These are phyloP conservation scores for Hexactinellida sp. DNA, from an alignment of 37 sponge, comb jelly and placozoan genomes.

Conservation along the genomic window DNA sequence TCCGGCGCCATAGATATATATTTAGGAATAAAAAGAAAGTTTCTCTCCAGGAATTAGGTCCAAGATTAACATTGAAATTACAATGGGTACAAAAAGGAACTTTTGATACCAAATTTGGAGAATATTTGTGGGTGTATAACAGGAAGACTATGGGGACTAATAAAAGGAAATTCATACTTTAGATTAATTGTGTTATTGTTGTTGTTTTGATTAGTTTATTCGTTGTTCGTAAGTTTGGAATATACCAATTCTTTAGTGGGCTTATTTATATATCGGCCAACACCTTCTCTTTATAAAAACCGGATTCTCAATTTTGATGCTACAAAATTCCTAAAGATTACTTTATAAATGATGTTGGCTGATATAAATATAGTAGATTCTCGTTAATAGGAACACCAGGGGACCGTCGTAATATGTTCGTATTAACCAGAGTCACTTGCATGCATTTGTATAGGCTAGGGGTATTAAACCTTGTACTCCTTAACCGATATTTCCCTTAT, in stretches of 20 bases:
- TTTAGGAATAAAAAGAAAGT: slow-evolving; percentile 75
- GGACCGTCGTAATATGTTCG: too few species aligned
- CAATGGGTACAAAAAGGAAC: slow-evolving; percentile 84
- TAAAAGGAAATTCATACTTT: background rate
- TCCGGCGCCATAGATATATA: slow-evolving; percentile 93
- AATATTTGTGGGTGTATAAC: slow-evolving; percentile 87
- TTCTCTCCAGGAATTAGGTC: slow-evolving; percentile 88
- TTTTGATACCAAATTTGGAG: slow-evolving; percentile 77
- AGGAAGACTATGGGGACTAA: slow-evolving; percentile 22
- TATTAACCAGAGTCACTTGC: too few species aligned
- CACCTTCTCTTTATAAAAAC: too few species aligned
- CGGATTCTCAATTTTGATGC: too few species aligned
- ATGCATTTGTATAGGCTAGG: too few species aligned
- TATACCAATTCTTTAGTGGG: background rate
- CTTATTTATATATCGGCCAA: background rate
- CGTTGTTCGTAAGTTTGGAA: background rate
- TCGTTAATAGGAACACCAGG: too few species aligned
- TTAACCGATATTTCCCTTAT: too few species aligned
- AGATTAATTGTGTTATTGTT: background rate
- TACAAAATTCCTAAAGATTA: too few species aligned
- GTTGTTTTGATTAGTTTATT: background rate
- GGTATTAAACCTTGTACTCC: too few species aligned
- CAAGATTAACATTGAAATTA: slow-evolving; percentile 85
- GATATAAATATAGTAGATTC: too few species aligned
- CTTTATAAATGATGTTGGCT: too few species aligned